Evolutionary conservation across 2,113 vertebrate species (phyloP).

Genomic region (Salvelinus namaycush): DNA sequence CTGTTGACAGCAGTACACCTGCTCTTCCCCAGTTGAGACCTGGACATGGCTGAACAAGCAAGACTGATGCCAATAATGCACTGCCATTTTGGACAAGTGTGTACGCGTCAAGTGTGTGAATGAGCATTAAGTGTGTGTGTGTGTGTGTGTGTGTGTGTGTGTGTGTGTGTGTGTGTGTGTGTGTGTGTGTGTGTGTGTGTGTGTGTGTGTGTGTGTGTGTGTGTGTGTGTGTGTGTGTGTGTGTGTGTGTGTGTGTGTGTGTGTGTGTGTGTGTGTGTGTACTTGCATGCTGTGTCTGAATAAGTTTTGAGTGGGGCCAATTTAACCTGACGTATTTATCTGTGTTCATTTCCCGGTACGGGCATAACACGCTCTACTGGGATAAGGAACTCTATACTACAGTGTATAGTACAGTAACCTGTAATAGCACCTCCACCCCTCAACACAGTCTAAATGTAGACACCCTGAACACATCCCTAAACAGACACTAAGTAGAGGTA

Average conservation of each 20-base stretch:
- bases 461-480: no score
- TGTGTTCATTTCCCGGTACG: slow-evolving; percentile 17
- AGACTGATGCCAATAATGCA: slow-evolving; percentile 30
- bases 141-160: no score
- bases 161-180: no score
- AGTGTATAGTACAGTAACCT: no score
- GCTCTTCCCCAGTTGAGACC: slow-evolving; percentile 40
- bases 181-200: no score
- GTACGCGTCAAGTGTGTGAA: background rate
- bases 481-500: no score
- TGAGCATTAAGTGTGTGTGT: no score
- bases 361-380: slow-evolving; percentile 13
- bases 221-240: background rate
- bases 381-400: slow-evolving; percentile 10
- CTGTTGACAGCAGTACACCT: slow-evolving; percentile 63
- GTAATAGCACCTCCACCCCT: slow-evolving; percentile 11
- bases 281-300: background rate
- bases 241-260: background rate
- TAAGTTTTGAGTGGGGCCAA: no score
- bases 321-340: no score
- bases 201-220: no score
- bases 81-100: slow-evolving; percentile 42
- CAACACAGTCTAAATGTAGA: slow-evolving; percentile 22
- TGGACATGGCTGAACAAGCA: slow-evolving; percentile 25
- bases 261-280: background rate